Base-by-base conservation (phyloP, 1,140 invertebrate genomes). In the Zaprionus nigranus region DNA sequence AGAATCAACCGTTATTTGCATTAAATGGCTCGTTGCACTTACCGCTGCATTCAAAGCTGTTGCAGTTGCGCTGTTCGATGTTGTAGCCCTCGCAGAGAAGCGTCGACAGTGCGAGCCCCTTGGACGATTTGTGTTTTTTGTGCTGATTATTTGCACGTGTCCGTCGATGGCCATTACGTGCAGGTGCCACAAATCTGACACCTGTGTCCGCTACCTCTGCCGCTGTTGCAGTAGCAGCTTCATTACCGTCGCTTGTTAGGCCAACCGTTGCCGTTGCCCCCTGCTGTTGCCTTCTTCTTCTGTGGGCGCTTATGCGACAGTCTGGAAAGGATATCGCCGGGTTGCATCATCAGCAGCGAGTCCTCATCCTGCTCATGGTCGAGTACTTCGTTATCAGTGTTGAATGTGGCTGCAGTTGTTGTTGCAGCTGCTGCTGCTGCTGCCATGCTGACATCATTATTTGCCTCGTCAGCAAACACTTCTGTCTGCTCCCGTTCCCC, bases 61-160 rank as follows among this genome's bases (percentile, higher is more conserved):
- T 93, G 81, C 92, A 93, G 74, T 92, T 91, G 51, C 92, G 90
- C 60, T 93, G 92, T 74, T 93, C 92, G 43, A 93, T 92, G 68
- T 93, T 93, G 74, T 93, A 92, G 43, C 92, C 92, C 54, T 93
- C 91, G 64, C 92, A 92, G 28, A 91, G 86, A 15, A 92, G 73
- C 3, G 91, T 92, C 36, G 90, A 88, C n/a, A 91, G 61, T 3
- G 80, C 80, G 12, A 86, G 69, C 28, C 82, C 84, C 56, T 92
- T 92, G 36, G 86, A 38, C 49, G 86, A 64, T 71, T 79, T 92
- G 66, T 75, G 79, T 57, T 85, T 91, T 72, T 81, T 91, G 61
- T 81, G 82, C 59, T 76, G 82, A 82, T 82, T 82, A 69, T 79
- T 69, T 72, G 82, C 82, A 83, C 82, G 87, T 76, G 87, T 70